Conservation (phyloP, 2,113 vertebrate genomes). For the Oncorhynchus kisutch region DNA sequence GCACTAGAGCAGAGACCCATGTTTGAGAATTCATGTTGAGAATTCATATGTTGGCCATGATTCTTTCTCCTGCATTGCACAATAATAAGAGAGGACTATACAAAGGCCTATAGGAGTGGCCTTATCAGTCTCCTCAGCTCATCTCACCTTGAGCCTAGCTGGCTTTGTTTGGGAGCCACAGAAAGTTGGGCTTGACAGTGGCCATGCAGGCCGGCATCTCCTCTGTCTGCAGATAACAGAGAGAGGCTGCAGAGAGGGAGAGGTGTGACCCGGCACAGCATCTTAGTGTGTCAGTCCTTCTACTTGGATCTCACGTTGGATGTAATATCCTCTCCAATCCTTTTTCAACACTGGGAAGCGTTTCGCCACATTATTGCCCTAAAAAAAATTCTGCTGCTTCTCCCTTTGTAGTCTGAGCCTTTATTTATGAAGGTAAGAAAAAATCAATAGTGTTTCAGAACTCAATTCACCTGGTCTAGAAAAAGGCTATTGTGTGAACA, state of each 20-base stretch:
- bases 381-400: background rate
- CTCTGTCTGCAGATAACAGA: background rate
- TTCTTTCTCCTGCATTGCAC: background rate
- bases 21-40: background rate
- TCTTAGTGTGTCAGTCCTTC: background rate
- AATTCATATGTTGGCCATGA: background rate
- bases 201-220: background rate
- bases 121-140: background rate
- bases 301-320: conserved; percentile 5
- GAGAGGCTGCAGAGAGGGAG: background rate
- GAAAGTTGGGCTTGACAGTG: background rate
- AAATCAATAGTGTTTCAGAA: background rate
- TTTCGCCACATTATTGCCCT: background rate
- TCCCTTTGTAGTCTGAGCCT: conserved; percentile 8
- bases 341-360: background rate
- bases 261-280: background rate
- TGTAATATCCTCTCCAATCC: conserved; percentile 12
- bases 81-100: background rate
- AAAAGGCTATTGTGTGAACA: background rate
- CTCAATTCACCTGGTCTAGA: conserved; percentile 6
- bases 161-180: background rate
- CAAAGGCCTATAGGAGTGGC: background rate
- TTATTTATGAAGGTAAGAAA: background rate
- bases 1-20: background rate
- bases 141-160: background rate